Evolutionary conservation across 2,797 vertebrate species (phyloP).

Genomic region (Tadarida brasiliensis): DNA sequence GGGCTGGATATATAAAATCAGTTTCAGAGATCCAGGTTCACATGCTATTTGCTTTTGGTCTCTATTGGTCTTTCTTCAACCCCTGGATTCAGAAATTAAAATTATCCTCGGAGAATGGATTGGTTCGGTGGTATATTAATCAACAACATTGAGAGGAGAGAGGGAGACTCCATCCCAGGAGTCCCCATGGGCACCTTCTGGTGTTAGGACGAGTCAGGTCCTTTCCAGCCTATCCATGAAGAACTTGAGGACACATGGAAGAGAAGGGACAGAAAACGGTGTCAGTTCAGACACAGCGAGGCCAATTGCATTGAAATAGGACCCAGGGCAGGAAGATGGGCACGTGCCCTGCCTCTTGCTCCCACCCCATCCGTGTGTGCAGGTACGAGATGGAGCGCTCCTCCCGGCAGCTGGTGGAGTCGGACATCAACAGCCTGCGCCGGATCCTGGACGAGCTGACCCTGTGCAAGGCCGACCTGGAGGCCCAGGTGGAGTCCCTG

Average conservation of each 20-base stretch:
- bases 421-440: constrained; percentile 91
- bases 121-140: not conserved
- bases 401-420: constrained; percentile 91
- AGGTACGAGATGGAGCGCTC: constrained; percentile 91
- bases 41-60: not conserved
- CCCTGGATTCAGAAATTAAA: not conserved
- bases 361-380: not conserved
- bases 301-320: not conserved
- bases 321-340: not conserved
- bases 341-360: not conserved
- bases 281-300: not conserved
- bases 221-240: not conserved
- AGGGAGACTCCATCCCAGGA: not conserved
- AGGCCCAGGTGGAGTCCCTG: constrained; percentile 91
- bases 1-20: not conserved
- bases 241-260: not conserved
- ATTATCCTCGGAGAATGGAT: not conserved
- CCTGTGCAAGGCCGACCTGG: constrained; percentile 89
- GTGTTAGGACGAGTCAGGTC: not conserved
- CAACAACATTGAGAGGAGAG: not conserved
- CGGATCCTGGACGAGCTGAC: constrained; percentile 91
- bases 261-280: not conserved
- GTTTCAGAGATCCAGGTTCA: not conserved
- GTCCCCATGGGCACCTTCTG: not conserved
- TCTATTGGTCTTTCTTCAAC: not conserved